Percentiles rank a stretch among this genome's conserved stretches.
Evolutionary conservation across 2,113 vertebrate genomes (phyloP).

Genomic region (Triplophysa rosa): DNA sequence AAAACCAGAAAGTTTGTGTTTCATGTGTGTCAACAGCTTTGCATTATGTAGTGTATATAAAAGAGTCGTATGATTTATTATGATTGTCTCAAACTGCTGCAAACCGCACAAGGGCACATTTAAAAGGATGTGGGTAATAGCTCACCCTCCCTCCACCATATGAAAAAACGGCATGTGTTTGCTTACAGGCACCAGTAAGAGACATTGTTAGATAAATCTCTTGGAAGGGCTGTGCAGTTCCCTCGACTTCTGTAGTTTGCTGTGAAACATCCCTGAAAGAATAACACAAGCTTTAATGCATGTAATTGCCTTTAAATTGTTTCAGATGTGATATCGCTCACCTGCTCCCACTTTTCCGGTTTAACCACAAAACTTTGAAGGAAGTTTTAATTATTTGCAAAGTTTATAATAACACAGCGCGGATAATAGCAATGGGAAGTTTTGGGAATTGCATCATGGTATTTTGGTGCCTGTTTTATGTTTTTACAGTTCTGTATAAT

Average conservation of each 20-base stretch:
- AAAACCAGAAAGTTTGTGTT: background rate
- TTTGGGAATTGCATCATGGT: too few species aligned
- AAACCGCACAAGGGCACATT: conserved; percentile 25
- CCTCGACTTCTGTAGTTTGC: conserved; percentile 20
- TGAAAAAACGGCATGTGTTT: conserved; percentile 2
- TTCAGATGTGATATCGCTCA: conserved; percentile 40
- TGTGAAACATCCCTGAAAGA: conserved; percentile 21
- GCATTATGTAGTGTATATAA: background rate
- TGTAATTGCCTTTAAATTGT: background rate
- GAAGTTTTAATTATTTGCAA: conserved; percentile 1
- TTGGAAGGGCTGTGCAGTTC: background rate
- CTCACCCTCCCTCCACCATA: background rate
- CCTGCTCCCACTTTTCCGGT: background rate
- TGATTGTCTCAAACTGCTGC: conserved; percentile 6
- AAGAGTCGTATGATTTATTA: conserved; percentile 12
- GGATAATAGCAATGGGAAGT: too few species aligned
- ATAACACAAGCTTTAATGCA: conserved; percentile 19
- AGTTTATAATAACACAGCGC: background rate
- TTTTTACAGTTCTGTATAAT: too few species aligned
- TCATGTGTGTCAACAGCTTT: background rate
- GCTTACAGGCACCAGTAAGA: conserved; percentile 23
- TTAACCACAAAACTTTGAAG: background rate
- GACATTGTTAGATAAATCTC: conserved; percentile 30
- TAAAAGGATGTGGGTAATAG: conserved; percentile 2
- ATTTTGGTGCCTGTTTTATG: too few species aligned